Evolutionary conservation across 2,797 vertebrate species (phyloP), one percentile per base, ranked within the genome.

Genomic region (Sarcoramphus papa): DNA sequence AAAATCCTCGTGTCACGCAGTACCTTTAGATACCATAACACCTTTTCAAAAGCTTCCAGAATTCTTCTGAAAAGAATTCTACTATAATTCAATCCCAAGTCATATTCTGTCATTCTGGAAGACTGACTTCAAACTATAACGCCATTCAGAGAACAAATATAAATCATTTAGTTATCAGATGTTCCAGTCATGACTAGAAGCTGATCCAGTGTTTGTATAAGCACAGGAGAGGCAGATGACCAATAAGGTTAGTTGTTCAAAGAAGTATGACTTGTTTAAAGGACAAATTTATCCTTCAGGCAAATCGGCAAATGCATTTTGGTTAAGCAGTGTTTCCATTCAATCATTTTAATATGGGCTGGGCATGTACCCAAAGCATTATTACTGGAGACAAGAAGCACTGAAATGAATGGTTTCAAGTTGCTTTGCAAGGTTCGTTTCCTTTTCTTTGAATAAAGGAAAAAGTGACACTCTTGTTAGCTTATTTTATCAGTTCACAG

Each of bases 401-500:
- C 67, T 85, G 65, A 95, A 93, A 97, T 63, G 6, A 79, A 93
- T 69, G 19, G 68, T 96, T 97, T 97, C 87, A 88, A n/a, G 83
- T 91, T 97, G 91, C 78, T 97, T 95, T 94, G 81, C 77, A 98
- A 67, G 64, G 79, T 6, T 51, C 33, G n/a, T 89, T 97, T 98
- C 89, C 87, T 92, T 93, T 97, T 96, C 92, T 97, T 96, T 76
- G 85, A 96, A 91, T 69, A 97, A 93, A 91, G 59, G 76, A 57
- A 92, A 76, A 92, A 54, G 40, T 92, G 95, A 73, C 7, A 83
- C 12, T 60, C 76, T 54, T 73, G 7, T 81, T 74, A 68, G 37
- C 28, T 75, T 83, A 56, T 30, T 79, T 93, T 45, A 92, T 56
- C 18, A 93, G 81, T 86, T 72, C 77, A 92, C 22, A 72, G 14